phyloP scores from a whole-genome alignment of 2,888 invertebrate species.

The Clivina fossor region DNA sequence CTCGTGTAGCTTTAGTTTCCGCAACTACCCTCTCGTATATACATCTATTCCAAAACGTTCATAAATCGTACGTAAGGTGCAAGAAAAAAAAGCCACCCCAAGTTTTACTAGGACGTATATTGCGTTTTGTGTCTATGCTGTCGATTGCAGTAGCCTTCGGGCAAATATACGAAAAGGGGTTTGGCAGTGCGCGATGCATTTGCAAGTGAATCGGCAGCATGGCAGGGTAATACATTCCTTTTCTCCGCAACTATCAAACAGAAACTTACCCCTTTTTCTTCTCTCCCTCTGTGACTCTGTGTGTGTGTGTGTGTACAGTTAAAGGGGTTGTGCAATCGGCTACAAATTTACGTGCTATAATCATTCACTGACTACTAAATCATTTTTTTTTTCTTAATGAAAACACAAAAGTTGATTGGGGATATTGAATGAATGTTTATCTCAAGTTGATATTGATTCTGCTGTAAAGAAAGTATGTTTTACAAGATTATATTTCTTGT shows the following conservation, averaged over 20 bases:
- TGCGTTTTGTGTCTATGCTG: neutral
- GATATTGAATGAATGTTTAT: slow-evolving; percentile 26
- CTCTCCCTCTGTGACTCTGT: slow-evolving; percentile 3
- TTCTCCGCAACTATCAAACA: neutral
- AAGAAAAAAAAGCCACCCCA: too few relatives aligned
- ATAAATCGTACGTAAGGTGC: too few relatives aligned
- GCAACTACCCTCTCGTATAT: too few relatives aligned
- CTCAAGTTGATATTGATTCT: too few relatives aligned
- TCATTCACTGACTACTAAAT: slow-evolving; percentile 26
- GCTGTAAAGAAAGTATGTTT: too few relatives aligned
- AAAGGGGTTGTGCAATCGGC: neutral
- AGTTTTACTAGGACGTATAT: neutral
- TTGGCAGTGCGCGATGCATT: slow-evolving; percentile 21
- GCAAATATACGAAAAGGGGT: neutral
- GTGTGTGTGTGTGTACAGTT: neutral
- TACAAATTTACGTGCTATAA: slow-evolving; percentile 30
- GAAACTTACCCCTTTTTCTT: too few relatives aligned
- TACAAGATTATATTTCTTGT: too few relatives aligned
- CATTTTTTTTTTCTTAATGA: slow-evolving; percentile 23
- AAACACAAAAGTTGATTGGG: slow-evolving; percentile 31
- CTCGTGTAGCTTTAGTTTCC: too few relatives aligned
- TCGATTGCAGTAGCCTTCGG: slow-evolving; percentile 22
- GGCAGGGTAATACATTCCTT: neutral
- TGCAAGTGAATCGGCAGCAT: slow-evolving; percentile 26
- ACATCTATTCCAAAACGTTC: too few relatives aligned